These are phyloP conservation scores for Pterocles burchelli DNA, from an alignment of 2,113 vertebrate species.

Conservation along the genomic window DNA sequence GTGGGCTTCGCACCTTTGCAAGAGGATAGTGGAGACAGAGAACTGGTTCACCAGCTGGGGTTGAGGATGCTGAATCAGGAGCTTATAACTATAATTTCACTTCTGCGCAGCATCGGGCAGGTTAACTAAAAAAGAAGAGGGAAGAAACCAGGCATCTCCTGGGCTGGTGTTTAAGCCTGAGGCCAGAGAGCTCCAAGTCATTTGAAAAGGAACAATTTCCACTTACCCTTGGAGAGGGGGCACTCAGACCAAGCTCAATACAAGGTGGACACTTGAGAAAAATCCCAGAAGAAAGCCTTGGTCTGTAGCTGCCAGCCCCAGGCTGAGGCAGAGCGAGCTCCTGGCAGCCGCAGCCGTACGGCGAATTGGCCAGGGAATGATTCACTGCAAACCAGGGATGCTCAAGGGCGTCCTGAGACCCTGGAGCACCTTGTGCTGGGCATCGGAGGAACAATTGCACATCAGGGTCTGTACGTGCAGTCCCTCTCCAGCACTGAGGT, in stretches of 20 bases:
- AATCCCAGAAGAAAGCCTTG: not conserved
- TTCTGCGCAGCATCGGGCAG: accelerated
- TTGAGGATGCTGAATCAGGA: not conserved
- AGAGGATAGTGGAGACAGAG: not conserved
- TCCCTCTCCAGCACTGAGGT: not conserved
- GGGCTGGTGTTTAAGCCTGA: not conserved
- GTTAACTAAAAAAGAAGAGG: not conserved
- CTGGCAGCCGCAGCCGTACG: accelerated
- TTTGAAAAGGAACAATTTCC: not conserved
- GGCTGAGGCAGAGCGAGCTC: not conserved
- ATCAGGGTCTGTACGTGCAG: not conserved
- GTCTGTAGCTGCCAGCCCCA: not conserved
- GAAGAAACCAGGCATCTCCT: not conserved
- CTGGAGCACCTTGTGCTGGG: not conserved
- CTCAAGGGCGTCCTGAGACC: not conserved
- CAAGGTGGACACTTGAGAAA: not conserved
- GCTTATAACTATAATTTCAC: accelerated
- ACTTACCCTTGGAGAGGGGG: accelerated
- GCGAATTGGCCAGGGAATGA: not conserved
- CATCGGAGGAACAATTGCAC: accelerated
- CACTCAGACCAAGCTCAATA: not conserved
- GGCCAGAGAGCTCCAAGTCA: not conserved
- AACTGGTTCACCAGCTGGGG: not conserved
- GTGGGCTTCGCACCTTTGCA: not conserved
- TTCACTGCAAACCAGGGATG: not conserved